Conservation (phyloP, 2,797 vertebrate species). For the Tokudaia tokunoshimensis region DNA sequence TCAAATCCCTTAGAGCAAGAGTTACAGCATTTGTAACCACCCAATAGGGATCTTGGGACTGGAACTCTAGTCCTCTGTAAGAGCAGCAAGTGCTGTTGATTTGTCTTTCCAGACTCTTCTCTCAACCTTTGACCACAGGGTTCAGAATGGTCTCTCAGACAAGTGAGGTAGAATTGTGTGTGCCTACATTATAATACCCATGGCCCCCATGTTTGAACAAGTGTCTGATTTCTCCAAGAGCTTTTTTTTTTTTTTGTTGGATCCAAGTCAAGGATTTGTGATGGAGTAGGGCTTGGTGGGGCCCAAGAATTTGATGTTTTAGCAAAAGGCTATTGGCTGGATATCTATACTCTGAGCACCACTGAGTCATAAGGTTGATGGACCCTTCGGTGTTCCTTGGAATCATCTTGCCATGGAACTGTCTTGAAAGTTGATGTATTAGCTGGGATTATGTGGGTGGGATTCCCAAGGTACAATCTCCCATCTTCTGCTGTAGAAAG, state of each 20-base stretch:
- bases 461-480: not conserved
- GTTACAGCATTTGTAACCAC: not conserved
- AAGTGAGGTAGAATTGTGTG: not conserved
- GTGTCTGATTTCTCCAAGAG: not conserved
- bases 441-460: not conserved
- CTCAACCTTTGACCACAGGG: no score
- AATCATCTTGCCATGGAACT: not conserved
- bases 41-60: not conserved
- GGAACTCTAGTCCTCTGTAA: not conserved
- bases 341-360: not conserved
- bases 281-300: not conserved
- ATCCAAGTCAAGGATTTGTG: not conserved
- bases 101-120: not conserved
- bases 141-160: not conserved
- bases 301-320: not conserved
- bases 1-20: not conserved
- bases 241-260: not conserved
- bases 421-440: not conserved
- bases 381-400: not conserved
- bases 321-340: not conserved
- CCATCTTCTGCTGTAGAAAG: not conserved
- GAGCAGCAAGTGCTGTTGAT: not conserved
- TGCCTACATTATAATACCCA: rapidly evolving
- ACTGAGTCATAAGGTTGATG: not conserved
- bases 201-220: not conserved